Conservation (phyloP, 2,888 invertebrate species). For the Eulithis prunata region DNA sequence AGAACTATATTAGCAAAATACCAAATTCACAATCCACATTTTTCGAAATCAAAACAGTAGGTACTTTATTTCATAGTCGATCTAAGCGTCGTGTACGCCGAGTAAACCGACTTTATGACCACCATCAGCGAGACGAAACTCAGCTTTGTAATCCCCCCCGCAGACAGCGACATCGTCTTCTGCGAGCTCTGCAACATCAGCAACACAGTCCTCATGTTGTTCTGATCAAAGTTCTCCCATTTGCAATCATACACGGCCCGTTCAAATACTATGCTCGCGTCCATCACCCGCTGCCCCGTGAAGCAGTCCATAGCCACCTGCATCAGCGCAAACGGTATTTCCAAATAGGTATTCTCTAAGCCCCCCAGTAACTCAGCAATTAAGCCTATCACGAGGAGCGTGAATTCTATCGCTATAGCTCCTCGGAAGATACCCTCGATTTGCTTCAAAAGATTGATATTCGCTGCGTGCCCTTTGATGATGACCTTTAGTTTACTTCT, state of each 20-base stretch:
- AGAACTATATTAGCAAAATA: too few relatives aligned
- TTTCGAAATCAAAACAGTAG: neutral
- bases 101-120: constrained; percentile 60
- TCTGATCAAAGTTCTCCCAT: constrained; percentile 65
- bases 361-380: constrained; percentile 54
- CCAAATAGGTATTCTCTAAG: constrained; percentile 56
- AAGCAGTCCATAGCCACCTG: constrained; percentile 62
- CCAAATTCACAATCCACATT: neutral
- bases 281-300: constrained; percentile 62
- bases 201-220: constrained; percentile 60
- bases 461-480: constrained; percentile 45
- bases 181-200: constrained; percentile 63
- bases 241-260: constrained; percentile 60
- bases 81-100: constrained; percentile 13
- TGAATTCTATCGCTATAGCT: constrained; percentile 54
- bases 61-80: constrained; percentile 8
- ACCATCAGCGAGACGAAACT: constrained; percentile 60
- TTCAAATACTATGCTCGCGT: constrained; percentile 59
- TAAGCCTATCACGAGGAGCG: constrained; percentile 47
- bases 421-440: constrained; percentile 50
- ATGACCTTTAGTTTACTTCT: constrained; percentile 43
- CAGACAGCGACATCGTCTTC: constrained; percentile 60
- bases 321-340: constrained; percentile 55
- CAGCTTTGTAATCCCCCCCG: constrained; percentile 60
- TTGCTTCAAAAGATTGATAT: constrained; percentile 45